These are phyloP conservation scores for Drosophila mimica DNA, from an alignment of 2,888 invertebrate species.

Conservation along the genomic window DNA sequence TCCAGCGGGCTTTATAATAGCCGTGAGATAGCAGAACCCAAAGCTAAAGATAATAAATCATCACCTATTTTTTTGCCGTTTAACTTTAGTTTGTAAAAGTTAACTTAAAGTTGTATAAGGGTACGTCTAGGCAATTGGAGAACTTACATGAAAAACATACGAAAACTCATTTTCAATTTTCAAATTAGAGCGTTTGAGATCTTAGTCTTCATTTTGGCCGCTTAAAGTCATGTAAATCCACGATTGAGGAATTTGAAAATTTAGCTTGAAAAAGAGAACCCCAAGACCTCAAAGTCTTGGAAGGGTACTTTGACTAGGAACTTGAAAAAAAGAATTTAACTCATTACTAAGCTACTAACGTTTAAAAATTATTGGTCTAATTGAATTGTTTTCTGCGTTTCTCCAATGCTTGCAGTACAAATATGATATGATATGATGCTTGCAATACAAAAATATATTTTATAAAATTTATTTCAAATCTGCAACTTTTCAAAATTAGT, in stretches of 20 bases:
- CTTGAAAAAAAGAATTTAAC: too few species aligned
- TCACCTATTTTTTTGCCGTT: constrained; percentile 2
- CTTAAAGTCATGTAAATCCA: neutral
- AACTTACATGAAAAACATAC: neutral
- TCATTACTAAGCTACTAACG: too few species aligned
- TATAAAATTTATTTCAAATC: too few species aligned
- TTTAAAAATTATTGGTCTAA: too few species aligned
- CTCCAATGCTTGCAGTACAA: too few species aligned
- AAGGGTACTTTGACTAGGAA: neutral
- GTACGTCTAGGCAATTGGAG: neutral
- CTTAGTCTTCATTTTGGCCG: neutral
- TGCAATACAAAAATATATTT: too few species aligned
- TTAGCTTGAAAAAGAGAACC: neutral
- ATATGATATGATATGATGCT: too few species aligned
- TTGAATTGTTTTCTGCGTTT: too few species aligned
- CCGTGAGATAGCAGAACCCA: constrained; percentile 48
- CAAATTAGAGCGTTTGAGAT: neutral
- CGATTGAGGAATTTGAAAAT: neutral
- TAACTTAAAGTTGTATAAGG: neutral
- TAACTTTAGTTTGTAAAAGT: neutral
- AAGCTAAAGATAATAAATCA: constrained; percentile 44
- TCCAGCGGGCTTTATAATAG: constrained; percentile 43
- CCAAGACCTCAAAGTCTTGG: neutral
- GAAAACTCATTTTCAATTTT: neutral
- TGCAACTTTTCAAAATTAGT: too few species aligned